Percentiles rank a stretch among this genome's conserved stretches.
phyloP scores from a whole-genome alignment of 2,888 invertebrate genomes.

The Synanthedon andrenaeformis region DNA sequence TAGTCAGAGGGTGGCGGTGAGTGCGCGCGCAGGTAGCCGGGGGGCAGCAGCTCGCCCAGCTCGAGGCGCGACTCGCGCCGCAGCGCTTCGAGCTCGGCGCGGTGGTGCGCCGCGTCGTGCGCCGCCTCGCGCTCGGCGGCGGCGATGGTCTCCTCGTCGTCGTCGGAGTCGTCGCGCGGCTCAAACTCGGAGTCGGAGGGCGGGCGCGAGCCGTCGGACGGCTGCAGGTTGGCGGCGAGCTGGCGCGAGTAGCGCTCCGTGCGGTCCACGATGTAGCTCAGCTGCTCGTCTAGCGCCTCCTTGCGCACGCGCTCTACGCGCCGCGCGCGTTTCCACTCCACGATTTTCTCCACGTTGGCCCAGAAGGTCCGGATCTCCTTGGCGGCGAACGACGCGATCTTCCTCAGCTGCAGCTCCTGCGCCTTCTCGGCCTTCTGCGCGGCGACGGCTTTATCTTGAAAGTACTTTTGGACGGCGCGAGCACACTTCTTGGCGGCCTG shows the following conservation, averaged over 20 bases:
- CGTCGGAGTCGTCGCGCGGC: conserved; percentile 78
- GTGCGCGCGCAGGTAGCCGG: conserved; percentile 80
- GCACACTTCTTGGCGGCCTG: conserved; percentile 94
- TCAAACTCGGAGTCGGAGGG: conserved; percentile 81
- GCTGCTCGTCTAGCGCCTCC: conserved; percentile 94
- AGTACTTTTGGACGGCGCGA: conserved; percentile 90
- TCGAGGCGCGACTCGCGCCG: conserved; percentile 91
- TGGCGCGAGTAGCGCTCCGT: conserved; percentile 97
- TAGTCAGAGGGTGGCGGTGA: conserved; percentile 82
- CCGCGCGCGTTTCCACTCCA: conserved; percentile 93
- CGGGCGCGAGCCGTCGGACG: conserved; percentile 12
- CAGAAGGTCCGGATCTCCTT: conserved; percentile 96
- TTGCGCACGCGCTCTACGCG: conserved; percentile 94
- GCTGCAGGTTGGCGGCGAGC: conserved; percentile 83
- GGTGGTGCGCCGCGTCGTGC: conserved; percentile 30
- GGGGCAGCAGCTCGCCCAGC: conserved; percentile 88
- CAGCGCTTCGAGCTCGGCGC: conserved; percentile 85
- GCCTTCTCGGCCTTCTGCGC: conserved; percentile 93
- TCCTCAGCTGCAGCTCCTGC: conserved; percentile 85
- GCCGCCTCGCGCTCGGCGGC: conserved; percentile 81
- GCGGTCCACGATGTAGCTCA: conserved; percentile 97
- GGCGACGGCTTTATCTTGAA: conserved; percentile 90
- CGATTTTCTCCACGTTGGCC: conserved; percentile 96
- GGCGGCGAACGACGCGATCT: conserved; percentile 90
- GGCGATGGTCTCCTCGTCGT: conserved; percentile 95